Evolutionary conservation across 2,888 invertebrate genomes (phyloP), one percentile per base, ranked within the genome.

Genomic region (Caenorhabditis afra): DNA sequence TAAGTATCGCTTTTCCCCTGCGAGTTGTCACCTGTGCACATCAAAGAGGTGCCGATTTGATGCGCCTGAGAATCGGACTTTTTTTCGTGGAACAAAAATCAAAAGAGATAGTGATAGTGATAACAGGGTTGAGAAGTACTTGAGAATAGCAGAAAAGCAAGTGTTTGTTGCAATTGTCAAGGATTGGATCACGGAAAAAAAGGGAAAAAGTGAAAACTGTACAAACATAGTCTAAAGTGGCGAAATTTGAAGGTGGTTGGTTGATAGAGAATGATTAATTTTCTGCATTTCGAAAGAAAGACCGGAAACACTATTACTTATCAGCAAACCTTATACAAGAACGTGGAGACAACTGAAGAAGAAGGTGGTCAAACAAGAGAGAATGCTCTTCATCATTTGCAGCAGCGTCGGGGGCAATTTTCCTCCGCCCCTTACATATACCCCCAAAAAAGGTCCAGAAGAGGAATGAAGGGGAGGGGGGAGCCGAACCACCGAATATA

Each of bases 31-130:
- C 50, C 45, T 16, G 45, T 7, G 53, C 61, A 71, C 71, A 53
- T 71, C 62, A 71, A 71, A 71, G 71, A 71, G 62, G 55, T 64
- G 71, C 71, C 71, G 71, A 62, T 47, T n/a, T 58, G 49, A 67
- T 67, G 47, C 47, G 57, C 49, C 57, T 57, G 35, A 58, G 58
- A 18, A 67, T 49, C 47, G 47, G 47, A 53, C 55, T 67, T 53
- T 18, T 52, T 59, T 45, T 22, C 41, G 53, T 44, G 53, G 65
- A 65, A 55, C 65, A 59, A 47, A 14, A 52, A 53, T 7, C 29
- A 29, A 5, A 7, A 29, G 29, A 29, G 29, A 3, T 5, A 29
- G 29, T 65, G 29, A 3, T 5, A 29, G 29, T 65, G 64, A 52
- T 50, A 47, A 1, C 11, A 49, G 29, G 29, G 29, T 7, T 29